Percentiles rank a stretch among this genome's conserved stretches.
phyloP scores from a whole-genome alignment of 2,797 vertebrate species.

The Diplodus sargus region DNA sequence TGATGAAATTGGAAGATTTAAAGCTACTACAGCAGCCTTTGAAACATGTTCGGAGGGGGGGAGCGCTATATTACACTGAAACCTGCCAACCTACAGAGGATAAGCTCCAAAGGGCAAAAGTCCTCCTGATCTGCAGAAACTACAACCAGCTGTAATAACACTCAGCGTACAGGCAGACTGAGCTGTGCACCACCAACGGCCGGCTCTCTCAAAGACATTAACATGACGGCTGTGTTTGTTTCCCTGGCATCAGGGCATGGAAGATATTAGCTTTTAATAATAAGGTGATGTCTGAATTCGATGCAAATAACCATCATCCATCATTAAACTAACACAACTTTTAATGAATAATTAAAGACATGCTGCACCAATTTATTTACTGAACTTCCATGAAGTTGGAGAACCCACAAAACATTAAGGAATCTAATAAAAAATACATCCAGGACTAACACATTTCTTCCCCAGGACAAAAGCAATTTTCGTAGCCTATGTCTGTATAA shows the following conservation, averaged over 20 bases:
- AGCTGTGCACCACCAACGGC: neutral
- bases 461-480: no score
- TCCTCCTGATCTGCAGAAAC: conserved; percentile 64
- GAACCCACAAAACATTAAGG: neutral
- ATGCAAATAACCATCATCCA: neutral
- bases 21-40: conserved; percentile 58
- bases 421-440: no score
- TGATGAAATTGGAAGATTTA: conserved; percentile 51
- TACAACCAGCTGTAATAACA: conserved; percentile 80
- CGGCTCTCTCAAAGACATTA: conserved; percentile 19
- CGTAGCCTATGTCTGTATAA: no score
- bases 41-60: conserved; percentile 42
- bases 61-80: conserved; percentile 53
- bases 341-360: conserved; percentile 12
- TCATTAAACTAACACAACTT: neutral
- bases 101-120: conserved; percentile 58
- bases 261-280: conserved; percentile 36
- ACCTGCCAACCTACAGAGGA: conserved; percentile 62
- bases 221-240: conserved; percentile 23
- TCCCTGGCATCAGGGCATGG: conserved; percentile 5
- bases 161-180: conserved; percentile 31
- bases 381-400: neutral
- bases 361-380: neutral
- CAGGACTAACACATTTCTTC: no score
- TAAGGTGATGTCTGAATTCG: conserved; percentile 11